Evolutionary conservation across 92 coral and sea anemone species (phyloP).

Genomic region (Parazoanthus swiftii): DNA sequence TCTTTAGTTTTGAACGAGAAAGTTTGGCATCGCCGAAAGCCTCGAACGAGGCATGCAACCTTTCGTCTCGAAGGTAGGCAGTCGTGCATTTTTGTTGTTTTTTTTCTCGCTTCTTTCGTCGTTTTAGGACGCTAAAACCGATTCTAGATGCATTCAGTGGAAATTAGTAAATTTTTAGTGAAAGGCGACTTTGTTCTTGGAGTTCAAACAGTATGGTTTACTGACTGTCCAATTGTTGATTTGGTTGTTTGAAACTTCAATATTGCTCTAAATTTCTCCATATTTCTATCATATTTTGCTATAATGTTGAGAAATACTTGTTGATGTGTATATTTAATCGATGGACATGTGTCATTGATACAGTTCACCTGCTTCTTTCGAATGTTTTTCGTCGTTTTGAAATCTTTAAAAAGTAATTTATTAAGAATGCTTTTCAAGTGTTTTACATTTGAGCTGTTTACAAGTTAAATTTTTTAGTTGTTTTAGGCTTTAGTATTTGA

Average conservation of each 20-base stretch:
- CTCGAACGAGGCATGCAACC: slow-evolving; percentile 16
- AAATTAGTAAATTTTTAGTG: slow-evolving; percentile 10
- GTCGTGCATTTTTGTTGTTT: slow-evolving; percentile 13
- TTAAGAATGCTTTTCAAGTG: slow-evolving; percentile 3
- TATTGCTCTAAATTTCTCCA: slow-evolving; percentile 12
- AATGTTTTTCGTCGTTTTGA: slow-evolving; percentile 12
- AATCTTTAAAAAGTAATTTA: slow-evolving; percentile 1
- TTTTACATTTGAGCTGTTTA: background rate
- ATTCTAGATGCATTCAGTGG: slow-evolving; percentile 13
- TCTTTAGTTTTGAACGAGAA: slow-evolving; percentile 7
- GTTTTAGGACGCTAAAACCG: slow-evolving; percentile 14
- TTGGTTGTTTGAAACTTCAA: slow-evolving; percentile 12
- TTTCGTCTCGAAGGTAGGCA: slow-evolving; percentile 12
- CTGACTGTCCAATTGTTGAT: slow-evolving; percentile 13
- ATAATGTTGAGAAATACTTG: slow-evolving; percentile 11
- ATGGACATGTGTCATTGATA: slow-evolving; percentile 13
- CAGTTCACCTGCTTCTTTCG: slow-evolving; percentile 15
- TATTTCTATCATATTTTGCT: slow-evolving; percentile 11
- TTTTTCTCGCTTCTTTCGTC: slow-evolving; percentile 13
- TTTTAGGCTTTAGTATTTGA: background rate
- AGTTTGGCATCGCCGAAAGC: slow-evolving; percentile 13
- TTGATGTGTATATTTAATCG: slow-evolving; percentile 11
- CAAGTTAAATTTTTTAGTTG: background rate
- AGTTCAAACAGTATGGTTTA: slow-evolving; percentile 12
- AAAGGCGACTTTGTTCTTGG: slow-evolving; percentile 14